Base-by-base conservation (phyloP, 37 sponge, comb jelly and placozoan species). In the Chondrosia reniformis region DNA sequence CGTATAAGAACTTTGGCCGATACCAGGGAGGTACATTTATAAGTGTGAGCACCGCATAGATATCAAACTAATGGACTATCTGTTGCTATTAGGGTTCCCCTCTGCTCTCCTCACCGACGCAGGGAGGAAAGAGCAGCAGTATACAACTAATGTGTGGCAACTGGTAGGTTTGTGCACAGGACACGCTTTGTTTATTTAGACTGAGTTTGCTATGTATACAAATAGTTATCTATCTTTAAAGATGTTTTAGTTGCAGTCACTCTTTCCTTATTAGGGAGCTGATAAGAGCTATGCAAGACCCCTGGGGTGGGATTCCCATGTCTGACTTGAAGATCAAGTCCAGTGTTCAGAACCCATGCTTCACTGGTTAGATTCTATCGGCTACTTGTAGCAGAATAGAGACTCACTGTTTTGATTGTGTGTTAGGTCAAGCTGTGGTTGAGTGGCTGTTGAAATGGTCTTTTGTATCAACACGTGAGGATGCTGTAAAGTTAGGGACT, bases 281-380 rank as follows among this genome's bases (percentile, higher is more conserved):
- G 3, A 83, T 89, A 1, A 62, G 81, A 55, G 90, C 90, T 0
- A 89, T 89, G 90, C 90, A 89, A 40, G 90, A 89, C 59, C 72
- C 55, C 4, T 25, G 13, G 2, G 90, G 81, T 39, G 90, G 90
- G 27, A 69, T 89, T 25, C 54, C 38, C 17, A 42, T 89, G 37
- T 15, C 21, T 9, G 79, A 81, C 39, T 41, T 81, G 39, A 67
- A 55, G 63, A 19, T 27, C 0, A 80, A 80, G 34, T 6, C 13
- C 1, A 45, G 31, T 27, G 45, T 33, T 33, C 56, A n/a, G 57
- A 80, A 30, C 0, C 40, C 69, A 22, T 89, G 55, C 61, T 84
- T 89, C 58, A 85, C 54, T 61, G 89, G 89, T 84, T 41, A 37
- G 61, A 31, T n/a, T n/a, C n/a, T 7, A 57, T 31, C 38, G 33